A percentile compares a stretch with the other conserved stretches of the same genome.
phyloP scores from a whole-genome alignment of 2,797 vertebrate genomes.

The Chaunax sp. region DNA sequence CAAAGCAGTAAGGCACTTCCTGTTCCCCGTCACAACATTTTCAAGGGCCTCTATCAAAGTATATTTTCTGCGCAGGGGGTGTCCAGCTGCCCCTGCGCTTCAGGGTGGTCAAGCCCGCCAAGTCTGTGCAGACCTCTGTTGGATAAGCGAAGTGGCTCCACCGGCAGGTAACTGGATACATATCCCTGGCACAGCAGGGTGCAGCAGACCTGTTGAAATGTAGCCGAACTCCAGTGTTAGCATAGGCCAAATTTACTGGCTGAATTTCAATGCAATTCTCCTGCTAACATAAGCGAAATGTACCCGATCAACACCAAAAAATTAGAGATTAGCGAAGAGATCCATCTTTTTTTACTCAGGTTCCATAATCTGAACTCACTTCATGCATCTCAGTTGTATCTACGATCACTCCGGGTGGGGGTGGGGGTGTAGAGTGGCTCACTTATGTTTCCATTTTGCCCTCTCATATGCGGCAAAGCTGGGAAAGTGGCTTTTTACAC shows the following conservation, averaged over 20 bases:
- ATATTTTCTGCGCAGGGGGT: slow-evolving; percentile 46
- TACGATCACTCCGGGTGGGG: slow-evolving; percentile 25
- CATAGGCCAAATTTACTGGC: slow-evolving; percentile 48
- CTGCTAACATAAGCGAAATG: slow-evolving; percentile 22
- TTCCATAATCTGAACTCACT: slow-evolving; percentile 45
- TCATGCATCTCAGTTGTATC: slow-evolving; percentile 36
- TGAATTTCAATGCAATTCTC: slow-evolving; percentile 27
- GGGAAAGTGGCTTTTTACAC: slow-evolving; percentile 80
- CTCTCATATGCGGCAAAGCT: slow-evolving; percentile 68
- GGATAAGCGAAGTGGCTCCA: slow-evolving; percentile 64
- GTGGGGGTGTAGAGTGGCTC: slow-evolving; percentile 67
- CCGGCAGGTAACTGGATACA: slow-evolving; percentile 73
- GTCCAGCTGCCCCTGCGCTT: slow-evolving; percentile 62
- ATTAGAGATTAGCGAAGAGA: slow-evolving; percentile 48
- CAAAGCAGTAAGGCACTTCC: slow-evolving; percentile 77
- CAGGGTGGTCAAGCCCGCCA: slow-evolving; percentile 76
- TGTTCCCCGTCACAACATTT: slow-evolving; percentile 80
- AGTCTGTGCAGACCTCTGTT: slow-evolving; percentile 69
- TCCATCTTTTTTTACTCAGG: slow-evolving; percentile 65
- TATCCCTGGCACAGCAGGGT: slow-evolving; percentile 56
- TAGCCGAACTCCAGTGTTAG: slow-evolving; percentile 48
- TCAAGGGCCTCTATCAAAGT: slow-evolving; percentile 75
- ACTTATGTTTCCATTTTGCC: slow-evolving; percentile 78
- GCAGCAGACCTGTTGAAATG: slow-evolving; percentile 60
- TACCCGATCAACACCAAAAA: slow-evolving; percentile 34